These are phyloP conservation scores for Nesometra sesokonis DNA, from an alignment of 35 echinoderm and acorn worm species.

Conservation along the genomic window DNA sequence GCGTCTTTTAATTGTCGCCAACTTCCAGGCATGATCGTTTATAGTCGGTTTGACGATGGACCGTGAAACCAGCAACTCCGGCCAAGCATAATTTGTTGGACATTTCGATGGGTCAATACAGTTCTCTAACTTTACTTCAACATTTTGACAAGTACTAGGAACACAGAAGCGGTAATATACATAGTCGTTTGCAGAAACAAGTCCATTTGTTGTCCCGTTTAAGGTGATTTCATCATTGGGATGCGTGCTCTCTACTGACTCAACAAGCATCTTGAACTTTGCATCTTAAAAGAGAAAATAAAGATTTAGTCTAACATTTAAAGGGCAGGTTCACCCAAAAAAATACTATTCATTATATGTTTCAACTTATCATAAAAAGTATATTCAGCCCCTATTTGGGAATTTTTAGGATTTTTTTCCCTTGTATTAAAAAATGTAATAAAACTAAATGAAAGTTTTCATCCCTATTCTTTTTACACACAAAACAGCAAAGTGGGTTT, in stretches of 20 bases:
- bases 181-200: slow-evolving; percentile 26
- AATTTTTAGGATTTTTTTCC: too few species aligned
- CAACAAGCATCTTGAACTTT: slow-evolving; percentile 31
- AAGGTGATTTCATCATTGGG: slow-evolving; percentile 30
- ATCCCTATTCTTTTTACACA: too few species aligned
- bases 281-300: slow-evolving; percentile 46
- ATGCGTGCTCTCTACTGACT: slow-evolving; percentile 35
- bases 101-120: slow-evolving; percentile 53
- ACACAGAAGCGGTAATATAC: slow-evolving; percentile 84
- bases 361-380: too few species aligned
- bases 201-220: not conserved
- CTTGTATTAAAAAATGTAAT: too few species aligned
- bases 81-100: slow-evolving; percentile 63
- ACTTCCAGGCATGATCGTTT: slow-evolving; percentile 82
- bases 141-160: slow-evolving; percentile 25
- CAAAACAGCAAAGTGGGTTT: too few species aligned
- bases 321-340: too few species aligned
- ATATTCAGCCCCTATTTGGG: too few species aligned
- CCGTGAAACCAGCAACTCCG: slow-evolving; percentile 71
- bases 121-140: slow-evolving; percentile 55
- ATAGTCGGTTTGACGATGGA: slow-evolving; percentile 67
- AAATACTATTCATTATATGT: too few species aligned
- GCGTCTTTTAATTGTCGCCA: slow-evolving; percentile 48
- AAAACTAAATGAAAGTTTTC: too few species aligned
- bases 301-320: too few species aligned